These are phyloP conservation scores for Yponomeuta cagnagella DNA, from an alignment of 2,888 invertebrate genomes.

Conservation along the genomic window DNA sequence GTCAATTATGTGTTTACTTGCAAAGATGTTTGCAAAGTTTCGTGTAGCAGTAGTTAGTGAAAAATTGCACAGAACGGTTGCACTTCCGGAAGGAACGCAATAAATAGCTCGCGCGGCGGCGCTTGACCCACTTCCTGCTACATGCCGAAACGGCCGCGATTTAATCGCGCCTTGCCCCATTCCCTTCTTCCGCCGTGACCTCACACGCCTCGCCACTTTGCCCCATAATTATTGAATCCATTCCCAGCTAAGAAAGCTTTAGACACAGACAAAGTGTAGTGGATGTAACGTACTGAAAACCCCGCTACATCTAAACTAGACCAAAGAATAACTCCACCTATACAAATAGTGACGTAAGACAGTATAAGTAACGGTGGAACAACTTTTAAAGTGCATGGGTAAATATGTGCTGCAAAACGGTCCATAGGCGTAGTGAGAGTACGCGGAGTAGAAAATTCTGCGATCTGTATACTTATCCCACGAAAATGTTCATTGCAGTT, in stretches of 20 bases:
- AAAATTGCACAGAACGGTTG: slow-evolving; percentile 50
- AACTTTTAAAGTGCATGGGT: neutral
- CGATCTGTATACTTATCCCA: neutral
- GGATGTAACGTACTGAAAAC: slow-evolving; percentile 7
- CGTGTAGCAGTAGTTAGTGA: slow-evolving; percentile 27
- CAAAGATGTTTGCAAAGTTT: slow-evolving; percentile 9
- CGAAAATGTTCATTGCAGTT: neutral
- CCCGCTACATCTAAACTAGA: neutral
- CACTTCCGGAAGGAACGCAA: slow-evolving; percentile 67
- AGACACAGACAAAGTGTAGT: slow-evolving; percentile 38
- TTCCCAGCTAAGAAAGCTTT: slow-evolving; percentile 53
- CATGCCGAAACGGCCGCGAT: slow-evolving; percentile 73
- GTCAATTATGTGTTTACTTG: neutral
- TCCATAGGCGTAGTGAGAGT: neutral
- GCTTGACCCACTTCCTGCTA: slow-evolving; percentile 73
- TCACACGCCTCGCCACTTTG: slow-evolving; percentile 64
- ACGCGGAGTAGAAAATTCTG: neutral
- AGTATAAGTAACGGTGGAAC: neutral
- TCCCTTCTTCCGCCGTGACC: slow-evolving; percentile 61
- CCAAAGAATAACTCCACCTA: neutral
- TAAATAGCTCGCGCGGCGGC: slow-evolving; percentile 67
- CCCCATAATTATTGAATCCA: slow-evolving; percentile 69
- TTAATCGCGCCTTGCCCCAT: slow-evolving; percentile 65
- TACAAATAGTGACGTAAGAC: neutral
- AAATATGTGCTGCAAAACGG: neutral